Percentiles rank a stretch among this genome's conserved stretches.
These are phyloP conservation scores for Lutjanus erythropterus DNA, from an alignment of 2,113 vertebrate species.

Conservation along the genomic window DNA sequence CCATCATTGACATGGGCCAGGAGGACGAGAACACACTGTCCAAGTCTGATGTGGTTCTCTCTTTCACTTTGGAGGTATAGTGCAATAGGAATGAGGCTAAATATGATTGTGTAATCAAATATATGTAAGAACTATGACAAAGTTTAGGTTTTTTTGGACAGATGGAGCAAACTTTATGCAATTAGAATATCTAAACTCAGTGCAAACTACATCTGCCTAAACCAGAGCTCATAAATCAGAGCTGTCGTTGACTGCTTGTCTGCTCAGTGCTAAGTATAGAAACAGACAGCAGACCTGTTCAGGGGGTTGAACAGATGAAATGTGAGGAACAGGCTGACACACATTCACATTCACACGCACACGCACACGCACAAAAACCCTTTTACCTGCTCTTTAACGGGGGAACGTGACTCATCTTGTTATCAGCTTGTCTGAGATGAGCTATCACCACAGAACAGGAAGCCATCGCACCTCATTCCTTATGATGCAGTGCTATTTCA, in stretches of 20 bases:
- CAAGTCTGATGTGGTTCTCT: slow-evolving; percentile 97
- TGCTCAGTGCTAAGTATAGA: slow-evolving; percentile 68
- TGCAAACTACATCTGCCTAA: slow-evolving; percentile 9
- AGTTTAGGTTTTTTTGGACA: not conserved
- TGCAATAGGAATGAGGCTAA: not conserved
- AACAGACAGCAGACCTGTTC: slow-evolving; percentile 65
- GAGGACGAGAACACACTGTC: slow-evolving; percentile 99
- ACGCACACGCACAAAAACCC: slow-evolving; percentile 7
- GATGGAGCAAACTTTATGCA: not conserved
- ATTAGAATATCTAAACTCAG: not conserved
- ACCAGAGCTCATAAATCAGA: slow-evolving; percentile 34
- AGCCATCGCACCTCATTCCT: slow-evolving; percentile 64
- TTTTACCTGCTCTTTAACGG: slow-evolving; percentile 68
- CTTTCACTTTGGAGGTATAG: slow-evolving; percentile 95
- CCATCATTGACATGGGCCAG: slow-evolving; percentile 99
- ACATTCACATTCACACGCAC: slow-evolving; percentile 5
- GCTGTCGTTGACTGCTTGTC: slow-evolving; percentile 33
- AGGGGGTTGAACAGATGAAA: slow-evolving; percentile 57
- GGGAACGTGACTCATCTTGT: slow-evolving; percentile 75
- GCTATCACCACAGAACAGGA: slow-evolving; percentile 54
- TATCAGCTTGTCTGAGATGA: slow-evolving; percentile 72
- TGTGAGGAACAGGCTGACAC: slow-evolving; percentile 56
- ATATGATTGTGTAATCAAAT: not conserved
- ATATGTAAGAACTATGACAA: not conserved
- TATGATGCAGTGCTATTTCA: slow-evolving; percentile 66